Percentiles rank a stretch among this genome's conserved stretches.
These are phyloP conservation scores for Diplazon laetatorius DNA, from an alignment of 2,888 invertebrate genomes.

Conservation along the genomic window DNA sequence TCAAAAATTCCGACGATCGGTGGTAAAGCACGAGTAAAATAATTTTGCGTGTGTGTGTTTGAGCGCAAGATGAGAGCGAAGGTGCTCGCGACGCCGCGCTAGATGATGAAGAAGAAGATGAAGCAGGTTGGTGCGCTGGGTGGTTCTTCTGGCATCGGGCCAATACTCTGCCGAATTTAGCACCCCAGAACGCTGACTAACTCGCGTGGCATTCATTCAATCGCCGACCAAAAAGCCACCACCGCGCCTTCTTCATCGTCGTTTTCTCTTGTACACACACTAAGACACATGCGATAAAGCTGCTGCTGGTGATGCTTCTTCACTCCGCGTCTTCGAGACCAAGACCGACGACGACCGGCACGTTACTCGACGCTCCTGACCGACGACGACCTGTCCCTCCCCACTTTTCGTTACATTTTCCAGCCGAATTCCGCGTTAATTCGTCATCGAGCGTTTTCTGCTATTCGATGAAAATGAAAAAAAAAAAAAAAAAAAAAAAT, in stretches of 20 bases:
- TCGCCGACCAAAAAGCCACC: constrained; percentile 75
- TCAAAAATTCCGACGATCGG: background rate
- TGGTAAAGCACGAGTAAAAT: constrained; percentile 19
- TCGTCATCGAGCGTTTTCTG: constrained; percentile 29
- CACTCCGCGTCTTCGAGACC: background rate
- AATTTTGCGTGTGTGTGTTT: constrained; percentile 46
- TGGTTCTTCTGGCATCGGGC: constrained; percentile 80
- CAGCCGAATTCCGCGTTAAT: constrained; percentile 24
- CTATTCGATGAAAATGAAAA: background rate
- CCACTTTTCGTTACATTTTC: constrained; percentile 11
- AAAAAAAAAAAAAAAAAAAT: no score
- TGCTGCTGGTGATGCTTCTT: constrained; percentile 21
- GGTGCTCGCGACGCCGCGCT: constrained; percentile 26
- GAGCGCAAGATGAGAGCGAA: constrained; percentile 38
- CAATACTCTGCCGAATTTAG: constrained; percentile 81
- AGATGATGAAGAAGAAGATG: constrained; percentile 60
- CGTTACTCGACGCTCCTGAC: constrained; percentile 45
- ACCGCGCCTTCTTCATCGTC: constrained; percentile 49
- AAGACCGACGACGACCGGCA: constrained; percentile 15
- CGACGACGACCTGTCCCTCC: constrained; percentile 51
- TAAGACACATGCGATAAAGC: no score
- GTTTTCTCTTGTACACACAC: constrained; percentile 20
- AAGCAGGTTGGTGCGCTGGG: constrained; percentile 82
- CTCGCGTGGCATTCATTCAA: constrained; percentile 82
- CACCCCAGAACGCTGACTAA: constrained; percentile 81